These are phyloP conservation scores for Triplophysa dalaica DNA, from an alignment of 2,113 vertebrate genomes.

Conservation along the genomic window DNA sequence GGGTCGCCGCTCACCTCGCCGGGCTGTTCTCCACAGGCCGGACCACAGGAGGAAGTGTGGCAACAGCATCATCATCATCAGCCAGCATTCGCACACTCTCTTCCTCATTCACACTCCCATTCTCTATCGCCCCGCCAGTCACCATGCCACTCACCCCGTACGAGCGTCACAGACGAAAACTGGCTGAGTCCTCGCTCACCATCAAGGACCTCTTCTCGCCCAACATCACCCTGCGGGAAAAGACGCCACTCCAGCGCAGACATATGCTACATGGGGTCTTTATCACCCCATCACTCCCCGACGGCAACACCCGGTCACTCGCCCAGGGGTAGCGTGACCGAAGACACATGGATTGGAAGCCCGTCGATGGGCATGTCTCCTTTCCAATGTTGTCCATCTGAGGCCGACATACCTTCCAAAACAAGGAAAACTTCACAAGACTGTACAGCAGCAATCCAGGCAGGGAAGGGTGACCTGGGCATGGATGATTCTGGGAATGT, in stretches of 20 bases:
- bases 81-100: constrained; percentile 81
- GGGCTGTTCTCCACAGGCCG: constrained; percentile 85
- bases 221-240: constrained; percentile 95
- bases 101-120: constrained; percentile 82
- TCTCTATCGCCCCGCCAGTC: constrained; percentile 90
- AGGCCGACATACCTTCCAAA: constrained; percentile 95
- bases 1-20: constrained; percentile 92
- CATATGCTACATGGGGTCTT: constrained; percentile 87
- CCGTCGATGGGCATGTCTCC: constrained; percentile 81
- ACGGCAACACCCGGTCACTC: constrained; percentile 92
- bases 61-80: constrained; percentile 80
- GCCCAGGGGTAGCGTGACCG: constrained; percentile 91
- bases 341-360: constrained; percentile 90
- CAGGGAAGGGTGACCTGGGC: constrained; percentile 85
- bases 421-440: constrained; percentile 97
- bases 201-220: constrained; percentile 91
- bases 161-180: constrained; percentile 96
- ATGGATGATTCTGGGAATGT: constrained; percentile 87
- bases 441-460: constrained; percentile 78
- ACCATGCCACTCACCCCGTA: constrained; percentile 94
- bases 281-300: constrained; percentile 95
- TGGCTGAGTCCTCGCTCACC: constrained; percentile 94
- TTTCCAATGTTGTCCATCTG: constrained; percentile 89
- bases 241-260: constrained; percentile 96
- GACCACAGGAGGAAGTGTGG: constrained; percentile 81